Percentiles rank a stretch among this genome's conserved stretches.
Conservation (phyloP, 2,888 invertebrate species). For the Tillus elongatus region DNA sequence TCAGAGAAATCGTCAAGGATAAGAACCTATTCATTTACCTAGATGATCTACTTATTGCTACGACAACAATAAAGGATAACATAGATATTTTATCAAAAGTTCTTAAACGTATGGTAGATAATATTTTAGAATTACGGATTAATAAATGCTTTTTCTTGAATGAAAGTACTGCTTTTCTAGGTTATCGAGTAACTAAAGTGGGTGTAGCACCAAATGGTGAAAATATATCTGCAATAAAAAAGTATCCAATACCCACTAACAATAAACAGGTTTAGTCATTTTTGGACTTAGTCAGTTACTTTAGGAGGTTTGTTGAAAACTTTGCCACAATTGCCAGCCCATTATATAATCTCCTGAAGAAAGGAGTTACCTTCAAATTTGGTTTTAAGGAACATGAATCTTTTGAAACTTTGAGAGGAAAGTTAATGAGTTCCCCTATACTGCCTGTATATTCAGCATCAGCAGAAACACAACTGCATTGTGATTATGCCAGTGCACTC, state of each 20-base stretch:
- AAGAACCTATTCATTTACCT: no score
- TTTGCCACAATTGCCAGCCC: constrained; percentile 23
- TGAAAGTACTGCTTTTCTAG: constrained; percentile 22
- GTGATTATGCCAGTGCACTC: constrained; percentile 25
- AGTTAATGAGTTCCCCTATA: constrained; percentile 17
- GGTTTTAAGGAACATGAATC: constrained; percentile 19
- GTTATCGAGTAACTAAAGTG: constrained; percentile 20
- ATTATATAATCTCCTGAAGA: constrained; percentile 20
- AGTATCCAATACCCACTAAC: constrained; percentile 19
- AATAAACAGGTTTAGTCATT: constrained; percentile 19
- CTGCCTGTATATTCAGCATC: constrained; percentile 22
- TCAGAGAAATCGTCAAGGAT: no score
- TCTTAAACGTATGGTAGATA: constrained; percentile 13
- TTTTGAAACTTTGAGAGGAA: constrained; percentile 22
- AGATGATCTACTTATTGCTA: constrained; percentile 23
- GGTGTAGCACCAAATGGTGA: constrained; percentile 16
- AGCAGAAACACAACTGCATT: constrained; percentile 27
- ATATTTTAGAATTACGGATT: constrained; percentile 19
- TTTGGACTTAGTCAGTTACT: constrained; percentile 23
- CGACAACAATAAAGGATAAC: constrained; percentile 18
- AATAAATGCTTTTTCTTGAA: constrained; percentile 25
- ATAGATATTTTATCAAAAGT: constrained; percentile 18
- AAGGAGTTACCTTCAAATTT: constrained; percentile 21
- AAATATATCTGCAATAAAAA: constrained; percentile 15
- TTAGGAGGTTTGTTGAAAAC: no score